Evolutionary conservation across 1,140 invertebrate species (phyloP), one percentile per base, ranked within the genome.

Genomic region (Ooceraea biroi): DNA sequence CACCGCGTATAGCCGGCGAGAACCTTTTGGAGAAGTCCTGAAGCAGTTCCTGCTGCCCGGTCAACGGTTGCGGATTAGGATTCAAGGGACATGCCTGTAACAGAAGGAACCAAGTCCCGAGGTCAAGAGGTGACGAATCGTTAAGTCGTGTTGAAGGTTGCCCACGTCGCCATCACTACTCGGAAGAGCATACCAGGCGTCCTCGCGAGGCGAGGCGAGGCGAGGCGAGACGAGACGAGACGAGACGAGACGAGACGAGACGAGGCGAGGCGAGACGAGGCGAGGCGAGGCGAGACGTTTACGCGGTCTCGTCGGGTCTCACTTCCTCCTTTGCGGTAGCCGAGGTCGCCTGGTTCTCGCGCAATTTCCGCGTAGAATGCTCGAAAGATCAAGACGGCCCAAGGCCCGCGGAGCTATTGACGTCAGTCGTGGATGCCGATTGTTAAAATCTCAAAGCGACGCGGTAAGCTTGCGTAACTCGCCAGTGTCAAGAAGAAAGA

Each of bases 71-170:
- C 50, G 98, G 97, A 91, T 98, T 98, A 77, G 98, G 98, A 95
- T 99, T 99, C 89, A 99, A 94, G 41, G 98, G 98, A 93, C 98
- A 99, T 76, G 98, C 98, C 98, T 99, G 96, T 11, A 96, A 96
- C 91, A 92, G 19, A 72, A 85, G 12, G 69, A 74, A 71, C 25
- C 60, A 61, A 57, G 41, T 68, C 61, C 36, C 76, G 46, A 83
- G 83, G 57, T 90, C 22, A 88, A 48, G 69, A 74, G 63, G 19
- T 36, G 58, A 77, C 30, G 72, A 82, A 72, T 61, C 57, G 44
- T 52, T 74, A 60, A 61, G 71, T 41, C 10, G 14, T 19, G 12
- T 36, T 25, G 78, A 83, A 83, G 80, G 69, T 61, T 69, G 84
- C 58, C 44, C 25, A 44, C 30, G 44, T 71, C 55, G 36, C 44